These are phyloP conservation scores for Diaperis boleti DNA, from an alignment of 2,888 invertebrate genomes.

Conservation along the genomic window DNA sequence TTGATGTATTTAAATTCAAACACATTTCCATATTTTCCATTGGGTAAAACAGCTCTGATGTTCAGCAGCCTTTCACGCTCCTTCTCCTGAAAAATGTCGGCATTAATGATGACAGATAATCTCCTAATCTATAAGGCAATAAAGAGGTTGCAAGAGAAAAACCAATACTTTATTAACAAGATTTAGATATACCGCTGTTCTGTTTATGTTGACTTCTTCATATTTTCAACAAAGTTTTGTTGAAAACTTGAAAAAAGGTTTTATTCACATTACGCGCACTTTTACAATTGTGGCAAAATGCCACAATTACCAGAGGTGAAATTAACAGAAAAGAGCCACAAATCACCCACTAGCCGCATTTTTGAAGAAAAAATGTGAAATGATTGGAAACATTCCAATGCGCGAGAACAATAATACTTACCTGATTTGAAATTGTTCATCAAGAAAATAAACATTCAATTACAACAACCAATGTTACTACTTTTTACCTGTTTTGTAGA, in stretches of 20 bases:
- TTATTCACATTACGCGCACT: slow-evolving; percentile 39
- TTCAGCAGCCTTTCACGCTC: slow-evolving; percentile 61
- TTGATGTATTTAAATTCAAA: slow-evolving; percentile 61
- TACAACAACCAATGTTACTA: slow-evolving; percentile 16
- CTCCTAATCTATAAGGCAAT: not conserved
- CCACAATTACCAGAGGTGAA: slow-evolving; percentile 46
- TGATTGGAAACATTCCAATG: slow-evolving; percentile 14
- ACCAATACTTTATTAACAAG: slow-evolving; percentile 3
- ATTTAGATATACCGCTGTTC: not conserved
- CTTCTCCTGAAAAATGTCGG: slow-evolving; percentile 54
- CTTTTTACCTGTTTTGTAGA: slow-evolving; percentile 59
- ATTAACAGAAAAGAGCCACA: slow-evolving; percentile 25
- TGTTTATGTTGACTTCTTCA: not conserved
- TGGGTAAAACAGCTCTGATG: slow-evolving; percentile 59
- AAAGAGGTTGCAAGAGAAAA: not conserved
- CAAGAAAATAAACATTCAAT: slow-evolving; percentile 16
- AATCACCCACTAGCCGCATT: slow-evolving; percentile 21
- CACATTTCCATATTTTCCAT: slow-evolving; percentile 60
- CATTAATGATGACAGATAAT: not conserved
- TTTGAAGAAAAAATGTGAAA: not conserved
- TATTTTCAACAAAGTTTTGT: slow-evolving; percentile 33
- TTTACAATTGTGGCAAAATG: slow-evolving; percentile 53
- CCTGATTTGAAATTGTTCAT: slow-evolving; percentile 6
- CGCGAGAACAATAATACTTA: slow-evolving; percentile 28
- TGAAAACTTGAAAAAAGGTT: slow-evolving; percentile 26